Percentiles rank a stretch among this genome's conserved stretches.
Evolutionary conservation across 2,113 vertebrate genomes (phyloP).

Genomic region (Hemibagrus wyckioides): DNA sequence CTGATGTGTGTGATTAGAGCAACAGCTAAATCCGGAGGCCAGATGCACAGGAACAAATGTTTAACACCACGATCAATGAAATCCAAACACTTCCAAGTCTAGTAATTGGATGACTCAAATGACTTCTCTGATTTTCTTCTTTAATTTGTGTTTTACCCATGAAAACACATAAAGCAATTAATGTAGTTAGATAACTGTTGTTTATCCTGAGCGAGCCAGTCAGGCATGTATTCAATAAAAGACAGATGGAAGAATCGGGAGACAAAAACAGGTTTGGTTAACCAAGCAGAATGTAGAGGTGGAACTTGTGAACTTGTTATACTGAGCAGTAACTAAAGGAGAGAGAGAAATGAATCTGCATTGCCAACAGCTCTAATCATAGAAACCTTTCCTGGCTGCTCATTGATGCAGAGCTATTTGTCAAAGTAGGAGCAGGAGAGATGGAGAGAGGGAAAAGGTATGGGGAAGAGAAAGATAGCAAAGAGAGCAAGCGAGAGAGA

Average conservation of each 20-base stretch:
- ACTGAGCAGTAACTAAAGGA: constrained; percentile 35
- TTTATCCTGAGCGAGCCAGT: constrained; percentile 17
- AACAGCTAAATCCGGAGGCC: not conserved
- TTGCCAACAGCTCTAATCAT: constrained; percentile 7
- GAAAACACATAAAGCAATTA: constrained; percentile 20
- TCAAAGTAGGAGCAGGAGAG: constrained; percentile 30
- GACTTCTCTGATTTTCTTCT: constrained; percentile 1
- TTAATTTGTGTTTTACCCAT: not conserved
- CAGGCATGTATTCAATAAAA: constrained; percentile 22
- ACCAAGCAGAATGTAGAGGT: constrained; percentile 26
- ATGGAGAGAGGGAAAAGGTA: not conserved
- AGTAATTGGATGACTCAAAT: constrained; percentile 15
- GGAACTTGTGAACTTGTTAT: constrained; percentile 33
- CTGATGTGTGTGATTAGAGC: not conserved
- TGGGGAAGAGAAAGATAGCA: not conserved
- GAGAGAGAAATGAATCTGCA: constrained; percentile 39
- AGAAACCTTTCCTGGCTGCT: constrained; percentile 47
- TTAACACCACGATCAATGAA: constrained; percentile 8
- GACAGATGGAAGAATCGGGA: constrained; percentile 30
- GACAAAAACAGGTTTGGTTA: constrained; percentile 1
- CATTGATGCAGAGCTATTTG: constrained; percentile 52
- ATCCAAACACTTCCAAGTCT: not conserved
- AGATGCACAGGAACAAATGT: not conserved
- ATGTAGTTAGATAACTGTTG: constrained; percentile 4
- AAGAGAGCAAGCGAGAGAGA: constrained; percentile 3